Percentiles rank a stretch among this genome's conserved stretches.
Evolutionary conservation across 30 jellyfish, hydroid and myxozoan genomes (phyloP).

Genomic region (Hydra vulgaris): DNA sequence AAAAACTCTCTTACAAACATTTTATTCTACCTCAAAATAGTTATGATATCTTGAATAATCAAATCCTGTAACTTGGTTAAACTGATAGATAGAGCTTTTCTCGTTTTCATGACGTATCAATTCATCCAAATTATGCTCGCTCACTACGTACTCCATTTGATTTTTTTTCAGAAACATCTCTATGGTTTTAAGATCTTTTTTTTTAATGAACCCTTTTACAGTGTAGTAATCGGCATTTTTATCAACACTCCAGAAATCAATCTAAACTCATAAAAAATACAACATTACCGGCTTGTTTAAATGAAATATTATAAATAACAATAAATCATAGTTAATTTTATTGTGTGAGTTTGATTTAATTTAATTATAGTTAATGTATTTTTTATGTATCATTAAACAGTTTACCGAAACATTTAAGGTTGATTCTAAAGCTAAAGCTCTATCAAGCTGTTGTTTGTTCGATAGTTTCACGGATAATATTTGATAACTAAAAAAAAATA

Average conservation of each 20-base stretch:
- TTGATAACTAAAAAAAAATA: neutral
- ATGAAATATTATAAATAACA: too few relatives aligned
- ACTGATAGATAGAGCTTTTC: conserved; percentile 41
- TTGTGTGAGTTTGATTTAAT: too few relatives aligned
- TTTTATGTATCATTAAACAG: too few relatives aligned
- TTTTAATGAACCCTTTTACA: neutral
- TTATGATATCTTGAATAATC: conserved; percentile 75
- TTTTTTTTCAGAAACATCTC: conserved; percentile 3
- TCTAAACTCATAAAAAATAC: neutral
- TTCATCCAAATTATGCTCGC: conserved; percentile 34
- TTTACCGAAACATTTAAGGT: neutral
- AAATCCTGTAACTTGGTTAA: conserved; percentile 53
- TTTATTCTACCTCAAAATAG: conserved; percentile 57
- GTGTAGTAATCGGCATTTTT: neutral
- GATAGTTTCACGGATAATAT: neutral
- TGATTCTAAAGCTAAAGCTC: neutral
- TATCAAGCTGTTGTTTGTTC: neutral
- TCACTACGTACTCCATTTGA: conserved; percentile 13
- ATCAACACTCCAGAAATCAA: neutral
- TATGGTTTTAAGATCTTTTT: conserved; percentile 5
- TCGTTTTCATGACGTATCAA: conserved; percentile 36
- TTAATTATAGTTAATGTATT: too few relatives aligned
- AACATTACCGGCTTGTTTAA: too few relatives aligned
- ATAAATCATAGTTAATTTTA: too few relatives aligned
- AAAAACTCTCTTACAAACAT: too few relatives aligned